Evolutionary conservation across 2,113 vertebrate genomes (phyloP), one percentile per base, ranked within the genome.

Genomic region (Elephas maximus): DNA sequence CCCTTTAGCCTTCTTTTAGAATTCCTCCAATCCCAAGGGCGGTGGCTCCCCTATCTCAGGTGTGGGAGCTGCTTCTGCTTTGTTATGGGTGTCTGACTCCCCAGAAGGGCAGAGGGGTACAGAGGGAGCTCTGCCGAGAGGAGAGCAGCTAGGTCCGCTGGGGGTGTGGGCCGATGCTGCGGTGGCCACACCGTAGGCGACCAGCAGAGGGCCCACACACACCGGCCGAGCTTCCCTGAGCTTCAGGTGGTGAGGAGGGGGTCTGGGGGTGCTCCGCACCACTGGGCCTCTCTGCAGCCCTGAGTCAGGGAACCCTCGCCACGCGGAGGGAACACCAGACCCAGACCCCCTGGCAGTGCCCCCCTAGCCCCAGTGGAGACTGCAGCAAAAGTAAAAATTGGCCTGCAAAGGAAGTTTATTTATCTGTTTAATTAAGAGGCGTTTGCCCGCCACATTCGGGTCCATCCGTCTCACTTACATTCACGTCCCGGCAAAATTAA

Each of bases 371-470:
- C 21, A 1, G 91, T 74, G 65, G 88, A 97, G 93, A 78, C 97
- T 96, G 97, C 98, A 97, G 98, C 8, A 0, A 96, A 98, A 97
- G 96, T 76, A 77, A 85, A 97, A 97, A 96, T 48, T 89, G 73
- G 95, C 3, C 95, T 93, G 97, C 97, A 97, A 97, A 93, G 97
- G 97, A 98, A 98, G 98, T 98, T 99, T 99, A 99, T 99, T 99
- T 99, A 99, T 99, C 98, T 99, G 98, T 99, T 99, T 98, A 99
- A 98, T 98, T 98, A 99, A 98, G 98, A 99, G 95, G 98, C 97
- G 65, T 97, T 98, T 98, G 97, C 98, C 98, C 98, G 98, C 98
- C 97, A 74, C 98, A 97, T 97, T 96, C 92, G 10, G 96, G 97
- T 98, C 98, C 97, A 98, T 98, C 98, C 95, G 97, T 98, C 98